Evolutionary conservation across 2,113 vertebrate species (phyloP).

Genomic region (Triplophysa rosa): DNA sequence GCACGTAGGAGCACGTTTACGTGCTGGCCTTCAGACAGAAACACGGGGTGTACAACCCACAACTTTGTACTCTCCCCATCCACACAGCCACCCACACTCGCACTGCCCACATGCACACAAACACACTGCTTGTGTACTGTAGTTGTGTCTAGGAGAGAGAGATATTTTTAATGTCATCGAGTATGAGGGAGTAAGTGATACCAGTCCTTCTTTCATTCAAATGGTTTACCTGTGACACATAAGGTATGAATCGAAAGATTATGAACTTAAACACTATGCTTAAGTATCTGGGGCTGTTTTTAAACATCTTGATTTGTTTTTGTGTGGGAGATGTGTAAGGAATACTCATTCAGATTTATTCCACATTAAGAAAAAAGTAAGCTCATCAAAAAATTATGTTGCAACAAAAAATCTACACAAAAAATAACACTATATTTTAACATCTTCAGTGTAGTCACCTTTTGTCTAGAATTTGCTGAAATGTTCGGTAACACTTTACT

Average conservation of each 20-base stretch:
- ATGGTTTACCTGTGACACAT: slow-evolving; percentile 1
- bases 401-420: no score
- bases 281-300: neutral
- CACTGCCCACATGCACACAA: slow-evolving; percentile 18
- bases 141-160: neutral
- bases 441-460: no score
- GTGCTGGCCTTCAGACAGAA: slow-evolving; percentile 50
- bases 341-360: no score
- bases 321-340: no score
- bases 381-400: no score
- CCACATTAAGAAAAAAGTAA: no score
- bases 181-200: slow-evolving; percentile 9
- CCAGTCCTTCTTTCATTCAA: slow-evolving; percentile 11
- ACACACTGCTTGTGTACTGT: neutral
- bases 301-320: neutral
- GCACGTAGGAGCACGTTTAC: slow-evolving; percentile 55
- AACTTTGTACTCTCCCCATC: slow-evolving; percentile 34
- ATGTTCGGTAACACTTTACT: no score
- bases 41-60: slow-evolving; percentile 39
- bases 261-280: neutral
- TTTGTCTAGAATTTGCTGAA: no score
- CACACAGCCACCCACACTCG: neutral
- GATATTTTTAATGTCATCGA: slow-evolving; percentile 14
- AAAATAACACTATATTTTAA: no score
- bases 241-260: slow-evolving; percentile 11